Base-by-base conservation (phyloP, 1,140 invertebrate species). In the Leptinotarsa undecemlineata region DNA sequence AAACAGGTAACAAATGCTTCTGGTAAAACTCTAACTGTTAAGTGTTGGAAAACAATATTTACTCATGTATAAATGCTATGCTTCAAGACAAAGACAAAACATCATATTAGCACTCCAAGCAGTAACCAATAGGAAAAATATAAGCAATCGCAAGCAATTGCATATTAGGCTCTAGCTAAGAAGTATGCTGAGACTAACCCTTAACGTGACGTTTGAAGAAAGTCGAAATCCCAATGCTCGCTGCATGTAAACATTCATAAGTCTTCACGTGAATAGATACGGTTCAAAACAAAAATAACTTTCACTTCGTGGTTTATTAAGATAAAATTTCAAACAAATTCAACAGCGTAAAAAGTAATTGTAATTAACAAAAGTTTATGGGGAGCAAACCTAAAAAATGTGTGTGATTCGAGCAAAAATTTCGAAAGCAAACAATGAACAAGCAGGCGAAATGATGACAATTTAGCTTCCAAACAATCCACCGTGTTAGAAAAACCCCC, bases 91-190 rank as follows among this genome's bases (percentile, higher is more conserved):
- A 68, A 67, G 68, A 78, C 74, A 78, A 80, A 76, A 82, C 79
- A 82, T 74, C 77, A 84, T 85, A 85, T 85, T 85, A 85, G 84
- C 84, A 85, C 84, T 85, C 84, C 84, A 85, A 85, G 84, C 84
- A 80, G 78, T 80, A 84, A 81, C 76, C 72, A 79, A 82, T 67
- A 78, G 77, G 77, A 73, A 66, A 78, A 74, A 72, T 48, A 68
- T 47, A 72, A 72, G 71, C 62, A 72, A 48, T 64, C 62, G 71
- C 71, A 72, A 72, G 71, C 71, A 42, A 72, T 72, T 72, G 71
- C 71, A 61, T 73, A 74, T 80, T 75, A 80, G 74, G 80, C 78
- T 60, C 70, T 74, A 79, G 76, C 76, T 77, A 70, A 78, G 74
- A 77, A 71, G 42, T 73, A 77, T 75, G 62, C 60, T 51, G 68